These are phyloP conservation scores for Nematolebias whitei DNA, from an alignment of 2,113 vertebrate species.

Conservation along the genomic window DNA sequence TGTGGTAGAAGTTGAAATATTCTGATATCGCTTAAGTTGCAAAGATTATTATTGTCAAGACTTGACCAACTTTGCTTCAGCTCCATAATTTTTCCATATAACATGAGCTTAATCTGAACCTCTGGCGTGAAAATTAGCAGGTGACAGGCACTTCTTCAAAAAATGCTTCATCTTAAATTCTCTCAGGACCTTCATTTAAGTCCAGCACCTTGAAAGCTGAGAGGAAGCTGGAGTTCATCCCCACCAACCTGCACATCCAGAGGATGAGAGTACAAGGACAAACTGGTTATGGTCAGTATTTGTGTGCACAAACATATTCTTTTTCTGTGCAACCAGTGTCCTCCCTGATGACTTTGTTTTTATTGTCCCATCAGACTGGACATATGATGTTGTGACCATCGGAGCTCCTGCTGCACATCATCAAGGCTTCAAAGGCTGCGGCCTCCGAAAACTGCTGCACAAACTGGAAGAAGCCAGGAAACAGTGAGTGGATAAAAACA, in stretches of 20 bases:
- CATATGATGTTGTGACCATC: conserved; percentile 95
- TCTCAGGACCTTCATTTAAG: conserved; percentile 95
- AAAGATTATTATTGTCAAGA: too few relatives aligned
- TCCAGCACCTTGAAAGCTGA: conserved; percentile 96
- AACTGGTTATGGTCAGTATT: conserved; percentile 86
- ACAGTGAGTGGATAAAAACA: conserved; percentile 84
- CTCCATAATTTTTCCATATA: too few relatives aligned
- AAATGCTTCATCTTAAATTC: background rate
- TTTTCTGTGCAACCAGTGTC: background rate
- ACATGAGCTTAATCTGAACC: too few relatives aligned
- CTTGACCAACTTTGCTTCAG: too few relatives aligned
- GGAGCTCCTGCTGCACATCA: conserved; percentile 96
- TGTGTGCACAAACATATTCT: background rate
- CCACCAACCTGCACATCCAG: conserved; percentile 96
- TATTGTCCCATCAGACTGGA: conserved; percentile 83
- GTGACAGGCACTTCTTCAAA: too few relatives aligned
- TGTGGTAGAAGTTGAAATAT: too few relatives aligned
- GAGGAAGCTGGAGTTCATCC: conserved; percentile 96
- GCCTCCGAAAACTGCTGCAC: conserved; percentile 91
- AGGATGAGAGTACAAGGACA: conserved; percentile 98
- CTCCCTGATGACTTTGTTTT: background rate
- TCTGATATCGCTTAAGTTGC: too few relatives aligned
- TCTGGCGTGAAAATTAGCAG: too few relatives aligned
- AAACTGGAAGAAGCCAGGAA: conserved; percentile 96
- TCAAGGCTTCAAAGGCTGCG: conserved; percentile 95